These are phyloP conservation scores for Mobula birostris DNA, from an alignment of 2,113 vertebrate species.

Conservation along the genomic window DNA sequence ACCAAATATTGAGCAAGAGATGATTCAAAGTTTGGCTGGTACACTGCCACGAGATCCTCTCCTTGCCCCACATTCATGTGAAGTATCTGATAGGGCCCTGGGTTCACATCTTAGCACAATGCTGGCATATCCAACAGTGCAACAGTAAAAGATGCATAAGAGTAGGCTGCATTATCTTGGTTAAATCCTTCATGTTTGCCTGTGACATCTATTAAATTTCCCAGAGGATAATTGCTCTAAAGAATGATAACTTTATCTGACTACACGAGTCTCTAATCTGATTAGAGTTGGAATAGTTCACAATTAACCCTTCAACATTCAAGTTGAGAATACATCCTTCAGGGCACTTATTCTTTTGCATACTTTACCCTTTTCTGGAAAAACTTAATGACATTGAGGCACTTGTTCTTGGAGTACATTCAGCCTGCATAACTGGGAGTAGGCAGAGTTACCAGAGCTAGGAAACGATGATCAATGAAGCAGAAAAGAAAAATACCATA, in stretches of 20 bases:
- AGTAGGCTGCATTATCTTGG: background rate
- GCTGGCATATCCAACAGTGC: too few species aligned
- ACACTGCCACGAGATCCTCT: too few species aligned
- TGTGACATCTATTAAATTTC: background rate
- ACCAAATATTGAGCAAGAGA: too few species aligned
- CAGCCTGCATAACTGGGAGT: background rate
- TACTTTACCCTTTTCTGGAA: constrained; percentile 17
- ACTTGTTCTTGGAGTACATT: background rate
- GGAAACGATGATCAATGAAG: constrained; percentile 16
- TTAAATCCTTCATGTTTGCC: background rate
- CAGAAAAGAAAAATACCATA: constrained; percentile 12
- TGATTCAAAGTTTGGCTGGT: too few species aligned
- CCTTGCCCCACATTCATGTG: too few species aligned
- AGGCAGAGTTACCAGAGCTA: background rate
- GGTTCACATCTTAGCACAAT: too few species aligned
- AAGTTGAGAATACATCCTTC: background rate
- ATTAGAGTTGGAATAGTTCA: background rate
- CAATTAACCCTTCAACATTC: background rate
- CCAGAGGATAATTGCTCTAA: background rate
- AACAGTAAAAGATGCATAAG: too few species aligned
- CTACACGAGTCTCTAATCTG: background rate
- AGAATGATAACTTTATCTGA: background rate
- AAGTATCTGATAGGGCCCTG: too few species aligned
- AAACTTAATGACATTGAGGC: background rate
- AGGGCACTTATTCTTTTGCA: background rate